Conservation (phyloP, 2,113 vertebrate species). For the Tetrax tetrax region DNA sequence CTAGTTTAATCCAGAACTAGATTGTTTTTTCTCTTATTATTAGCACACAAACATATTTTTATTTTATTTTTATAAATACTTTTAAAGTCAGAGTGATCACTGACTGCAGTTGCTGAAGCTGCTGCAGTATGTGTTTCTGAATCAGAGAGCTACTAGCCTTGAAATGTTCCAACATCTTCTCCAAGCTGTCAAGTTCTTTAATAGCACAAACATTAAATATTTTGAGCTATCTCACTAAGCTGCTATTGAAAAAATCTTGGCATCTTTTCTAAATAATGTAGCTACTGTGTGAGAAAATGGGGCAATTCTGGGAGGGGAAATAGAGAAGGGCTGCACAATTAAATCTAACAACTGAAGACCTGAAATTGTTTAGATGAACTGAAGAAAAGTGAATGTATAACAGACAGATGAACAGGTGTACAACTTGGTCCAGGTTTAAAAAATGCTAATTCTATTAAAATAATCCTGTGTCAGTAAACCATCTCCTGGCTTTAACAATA, state of each 20-base stretch:
- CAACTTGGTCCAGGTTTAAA: neutral
- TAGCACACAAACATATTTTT: neutral
- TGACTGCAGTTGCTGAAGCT: neutral
- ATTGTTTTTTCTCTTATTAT: neutral
- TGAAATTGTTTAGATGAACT: neutral
- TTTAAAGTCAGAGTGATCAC: neutral
- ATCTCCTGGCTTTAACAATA: neutral
- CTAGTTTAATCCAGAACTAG: neutral
- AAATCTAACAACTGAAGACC: neutral
- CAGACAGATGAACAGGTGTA: neutral
- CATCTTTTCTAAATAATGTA: neutral
- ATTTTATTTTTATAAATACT: conserved; percentile 56
- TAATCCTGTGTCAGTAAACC: neutral
- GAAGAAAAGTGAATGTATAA: neutral
- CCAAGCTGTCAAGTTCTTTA: conserved; percentile 7
- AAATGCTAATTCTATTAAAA: neutral
- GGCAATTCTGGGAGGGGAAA: neutral
- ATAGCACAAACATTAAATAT: neutral
- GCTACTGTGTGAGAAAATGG: neutral
- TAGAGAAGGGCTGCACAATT: neutral
- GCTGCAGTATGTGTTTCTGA: conserved; percentile 33
- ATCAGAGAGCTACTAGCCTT: conserved; percentile 22
- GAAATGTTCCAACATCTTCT: conserved; percentile 24
- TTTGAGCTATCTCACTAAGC: conserved; percentile 2
- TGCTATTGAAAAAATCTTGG: neutral